phyloP scores from a whole-genome alignment of 2,888 invertebrate genomes.

The Agrochola lychnidis region DNA sequence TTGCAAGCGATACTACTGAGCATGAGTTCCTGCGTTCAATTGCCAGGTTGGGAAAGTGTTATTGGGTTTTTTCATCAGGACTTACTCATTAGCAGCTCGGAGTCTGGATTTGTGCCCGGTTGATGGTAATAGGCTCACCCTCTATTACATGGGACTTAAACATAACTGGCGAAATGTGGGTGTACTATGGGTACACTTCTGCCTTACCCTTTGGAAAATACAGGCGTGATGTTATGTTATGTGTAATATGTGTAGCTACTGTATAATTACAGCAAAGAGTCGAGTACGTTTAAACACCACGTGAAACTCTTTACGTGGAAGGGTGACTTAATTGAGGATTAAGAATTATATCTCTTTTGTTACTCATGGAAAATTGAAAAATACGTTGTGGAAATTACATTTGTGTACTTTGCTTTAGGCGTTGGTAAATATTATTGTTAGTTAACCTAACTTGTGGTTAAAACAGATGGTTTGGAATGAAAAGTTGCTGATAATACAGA shows the following conservation, averaged over 20 bases:
- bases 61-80: neutral
- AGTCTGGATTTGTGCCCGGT: too few relatives aligned
- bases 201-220: neutral
- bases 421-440: neutral
- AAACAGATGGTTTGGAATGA: neutral
- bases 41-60: neutral
- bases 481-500: neutral
- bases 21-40: too few relatives aligned
- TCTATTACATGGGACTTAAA: neutral
- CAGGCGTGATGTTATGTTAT: neutral
- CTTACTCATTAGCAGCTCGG: neutral
- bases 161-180: neutral
- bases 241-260: neutral
- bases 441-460: neutral
- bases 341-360: conserved; percentile 47
- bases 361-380: conserved; percentile 35
- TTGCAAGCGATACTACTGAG: neutral
- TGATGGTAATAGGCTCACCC: neutral
- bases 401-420: neutral
- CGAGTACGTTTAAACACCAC: conserved; percentile 9
- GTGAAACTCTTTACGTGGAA: conserved; percentile 50
- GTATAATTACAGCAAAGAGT: conserved; percentile 33
- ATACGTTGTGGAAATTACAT: conserved; percentile 6
- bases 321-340: conserved; percentile 57
- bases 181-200: neutral